Evolutionary conservation across 2,888 invertebrate species (phyloP), one percentile per base, ranked within the genome.

Genomic region (Plagiodera versicolora): DNA sequence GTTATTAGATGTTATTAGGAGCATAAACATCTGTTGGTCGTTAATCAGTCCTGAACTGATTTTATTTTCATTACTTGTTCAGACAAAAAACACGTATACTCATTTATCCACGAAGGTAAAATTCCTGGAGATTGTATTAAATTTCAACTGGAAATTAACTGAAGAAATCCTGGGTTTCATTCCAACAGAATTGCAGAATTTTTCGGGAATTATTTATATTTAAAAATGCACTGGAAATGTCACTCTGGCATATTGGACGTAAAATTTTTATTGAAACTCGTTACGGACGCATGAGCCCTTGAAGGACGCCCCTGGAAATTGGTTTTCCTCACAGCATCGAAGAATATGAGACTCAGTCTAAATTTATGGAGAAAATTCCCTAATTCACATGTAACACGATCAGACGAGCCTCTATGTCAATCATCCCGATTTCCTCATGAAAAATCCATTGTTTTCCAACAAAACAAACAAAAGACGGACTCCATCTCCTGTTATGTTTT

Each of bases 11-110:
- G 67, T 68, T 70, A 68, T 67, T 69, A 71, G 63, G 57, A 68
- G 58, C 58, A 62, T 51, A 47, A 62, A 67, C 71, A 74, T 72
- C 74, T 74, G 74, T 72, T 71, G 69, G 60, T 56, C 69, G 69
- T 73, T 70, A 67, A 73, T 73, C 72, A 71, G 67, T 58, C 68
- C 65, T 65, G 51, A 59, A 63, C 56, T 52, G 63, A 65, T 64
- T 60, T 65, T 58, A 56, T 39, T 67, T 63, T 63, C 44, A 58
- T 55, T 61, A 58, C 39, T 53, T 58, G 44, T 54, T 20, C 20
- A 17, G 10, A 57, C 39, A 45, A 11, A 39, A 39, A 14, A 39
- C 39, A 39, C n/a, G 39, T 39, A 32, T 32, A 32, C 11, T 11
- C 10, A 32, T 32, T 32, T 20, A 48, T n/a, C n/a, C 32, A 52